Conservation (phyloP, 2,888 invertebrate genomes). For the Chironomus riparius region DNA sequence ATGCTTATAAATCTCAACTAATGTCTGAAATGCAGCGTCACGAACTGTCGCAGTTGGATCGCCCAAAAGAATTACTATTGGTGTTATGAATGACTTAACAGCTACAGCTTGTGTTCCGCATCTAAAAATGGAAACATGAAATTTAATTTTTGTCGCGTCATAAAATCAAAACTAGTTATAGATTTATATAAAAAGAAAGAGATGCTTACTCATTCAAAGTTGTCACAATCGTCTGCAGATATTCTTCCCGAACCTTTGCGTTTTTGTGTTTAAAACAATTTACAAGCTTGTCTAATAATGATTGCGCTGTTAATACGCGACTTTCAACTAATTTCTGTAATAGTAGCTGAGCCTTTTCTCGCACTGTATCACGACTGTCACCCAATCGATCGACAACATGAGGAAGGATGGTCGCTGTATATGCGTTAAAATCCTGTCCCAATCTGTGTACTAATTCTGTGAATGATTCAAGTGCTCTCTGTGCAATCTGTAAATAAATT, state of each 20-base stretch:
- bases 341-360: conserved; percentile 65
- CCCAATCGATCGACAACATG: conserved; percentile 66
- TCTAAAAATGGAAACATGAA: conserved; percentile 44
- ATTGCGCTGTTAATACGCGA: conserved; percentile 57
- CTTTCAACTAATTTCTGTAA: conserved; percentile 64
- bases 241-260: conserved; percentile 84
- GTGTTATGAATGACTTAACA: conserved; percentile 71
- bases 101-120: conserved; percentile 78
- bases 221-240: conserved; percentile 69
- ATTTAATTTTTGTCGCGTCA: conserved; percentile 14
- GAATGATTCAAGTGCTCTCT: conserved; percentile 82
- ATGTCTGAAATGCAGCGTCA: conserved; percentile 74
- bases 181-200: background rate
- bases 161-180: background rate
- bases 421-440: conserved; percentile 79
- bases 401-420: conserved; percentile 72
- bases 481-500: conserved; percentile 62
- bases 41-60: conserved; percentile 82
- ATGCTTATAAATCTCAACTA: conserved; percentile 86
- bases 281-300: conserved; percentile 61
- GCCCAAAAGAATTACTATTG: conserved; percentile 70
- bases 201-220: conserved; percentile 70
- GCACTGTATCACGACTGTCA: conserved; percentile 54
- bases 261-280: conserved; percentile 76
- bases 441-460: conserved; percentile 77